Evolutionary conservation across 2,888 invertebrate genomes (phyloP), one percentile per base, ranked within the genome.

Genomic region (Tholera decimalis): DNA sequence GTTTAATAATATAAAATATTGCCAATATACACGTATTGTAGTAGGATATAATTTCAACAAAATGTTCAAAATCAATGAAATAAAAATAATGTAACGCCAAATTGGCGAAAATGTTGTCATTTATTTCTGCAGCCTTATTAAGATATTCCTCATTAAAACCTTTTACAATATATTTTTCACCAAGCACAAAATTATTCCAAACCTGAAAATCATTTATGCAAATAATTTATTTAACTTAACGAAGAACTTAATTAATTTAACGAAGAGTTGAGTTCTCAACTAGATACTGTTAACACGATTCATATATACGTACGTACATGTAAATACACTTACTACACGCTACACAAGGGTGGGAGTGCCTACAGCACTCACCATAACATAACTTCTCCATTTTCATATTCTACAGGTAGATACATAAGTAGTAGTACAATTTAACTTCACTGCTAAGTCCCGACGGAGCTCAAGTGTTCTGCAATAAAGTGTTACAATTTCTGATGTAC

Each of bases 21-120:
- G 86, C 86, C 86, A 88, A 87, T 88, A 87, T 89, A 89, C 85
- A 88, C 82, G 82, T 85, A 88, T 82, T 83, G 87, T 90, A 89
- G 89, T 88, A 86, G 84, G 56, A 82, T 81, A 88, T 80, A 85
- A 89, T 90, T 90, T 90, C 84, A 80, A 87, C 15, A 84, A 89
- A 89, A 88, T 90, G 85, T 91, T 90, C 89, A 92, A 92, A 79
- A 83, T 87, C 85, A 85, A 87, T 84, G 84, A 89, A 92, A 93
- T 90, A 92, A 91, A n/a, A 88, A 90, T 83, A 70, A 86, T 88
- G 85, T 80, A 68, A 82, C 82, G 82, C 77, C 82, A 82, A 79
- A 82, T 82, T 89, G 87, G 88, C 87, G 88, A 89, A 91, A 88
- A 86, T 83, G 70, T 87, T 18, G 37, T 71, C 15, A 73, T 78